phyloP scores from a whole-genome alignment of 1,140 invertebrate species.

The Saxidomus purpurata region DNA sequence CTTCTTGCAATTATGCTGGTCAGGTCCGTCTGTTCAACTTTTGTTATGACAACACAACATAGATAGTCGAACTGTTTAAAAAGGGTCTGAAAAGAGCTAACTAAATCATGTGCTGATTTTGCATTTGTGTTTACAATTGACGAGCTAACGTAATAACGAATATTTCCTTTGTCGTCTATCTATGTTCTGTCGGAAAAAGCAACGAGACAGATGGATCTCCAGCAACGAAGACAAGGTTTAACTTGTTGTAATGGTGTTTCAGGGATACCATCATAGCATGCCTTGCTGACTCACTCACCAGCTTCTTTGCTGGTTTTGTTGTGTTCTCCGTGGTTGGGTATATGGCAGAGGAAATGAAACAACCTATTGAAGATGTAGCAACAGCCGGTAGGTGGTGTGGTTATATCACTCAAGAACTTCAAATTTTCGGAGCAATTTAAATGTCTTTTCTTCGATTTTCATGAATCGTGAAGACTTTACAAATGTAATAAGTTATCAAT shows the following conservation, averaged over 20 bases:
- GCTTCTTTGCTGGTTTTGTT: conserved; percentile 96
- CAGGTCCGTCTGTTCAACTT: background rate
- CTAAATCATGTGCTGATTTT: too few relatives aligned
- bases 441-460: too few relatives aligned
- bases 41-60: too few relatives aligned
- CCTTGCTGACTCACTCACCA: conserved; percentile 93
- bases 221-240: background rate
- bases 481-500: too few relatives aligned
- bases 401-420: too few relatives aligned
- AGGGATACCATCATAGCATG: conserved; percentile 90
- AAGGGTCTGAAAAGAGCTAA: too few relatives aligned
- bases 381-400: conserved; percentile 89
- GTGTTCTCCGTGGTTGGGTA: conserved; percentile 91
- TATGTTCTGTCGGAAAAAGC: background rate
- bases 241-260: conserved; percentile 80
- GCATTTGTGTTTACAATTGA: too few relatives aligned
- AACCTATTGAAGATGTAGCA: conserved; percentile 93
- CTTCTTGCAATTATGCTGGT: background rate
- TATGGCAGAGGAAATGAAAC: conserved; percentile 89
- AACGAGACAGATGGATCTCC: background rate
- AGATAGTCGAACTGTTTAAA: too few relatives aligned
- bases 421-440: too few relatives aligned
- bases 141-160: too few relatives aligned
- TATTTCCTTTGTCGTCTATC: background rate
- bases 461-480: too few relatives aligned